Evolutionary conservation across 2,888 invertebrate species (phyloP), one percentile per base, ranked within the genome.

Genomic region (Drosophila neonasuta): DNA sequence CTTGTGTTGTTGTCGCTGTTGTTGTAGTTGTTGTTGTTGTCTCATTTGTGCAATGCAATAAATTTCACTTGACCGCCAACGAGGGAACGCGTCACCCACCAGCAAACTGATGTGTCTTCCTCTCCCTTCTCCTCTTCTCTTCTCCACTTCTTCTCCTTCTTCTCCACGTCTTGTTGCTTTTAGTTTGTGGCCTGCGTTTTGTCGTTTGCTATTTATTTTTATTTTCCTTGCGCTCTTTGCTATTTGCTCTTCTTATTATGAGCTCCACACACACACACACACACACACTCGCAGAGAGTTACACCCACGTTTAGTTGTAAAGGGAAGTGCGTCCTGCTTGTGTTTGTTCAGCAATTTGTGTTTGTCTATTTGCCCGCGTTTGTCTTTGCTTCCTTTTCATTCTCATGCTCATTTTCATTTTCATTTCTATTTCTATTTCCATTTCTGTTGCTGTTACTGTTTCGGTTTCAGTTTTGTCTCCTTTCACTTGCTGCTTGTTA

Each of bases 1-100:
- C 52, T 59, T 61, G 68, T 68, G 65, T 61, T 78, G 70, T 5
- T 24, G 24, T 24, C 64, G 65, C 59, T 78, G 70, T 62, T 73
- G 13, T 13, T 13, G 13, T 13, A 1, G 20, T 5, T 66, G 65
- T 61, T 78, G 70, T 62, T 73, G 74, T 70, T 81, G 77, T 72
- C 87, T 86, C 87, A 83, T 83, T 87, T 87, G 86, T 86, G 83
- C 74, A 83, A 70, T 76, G 86, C 77, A 86, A 83, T 86, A 83
- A 83, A 83, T 83, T 86, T 80, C 58, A 71, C 70, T 87, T 86
- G 83, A 87, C 82, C 86, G 81, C 82, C 86, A 79, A 84, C 86
- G 81, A 71, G 86, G 81, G 77, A 84, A 68, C 60, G 73, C 82
- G 78, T 80, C 86, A 85, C 74, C 78, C 77, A 48, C 51, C 45